These are phyloP conservation scores for Chunga burmeisteri DNA, from an alignment of 2,113 vertebrate genomes.

Conservation along the genomic window DNA sequence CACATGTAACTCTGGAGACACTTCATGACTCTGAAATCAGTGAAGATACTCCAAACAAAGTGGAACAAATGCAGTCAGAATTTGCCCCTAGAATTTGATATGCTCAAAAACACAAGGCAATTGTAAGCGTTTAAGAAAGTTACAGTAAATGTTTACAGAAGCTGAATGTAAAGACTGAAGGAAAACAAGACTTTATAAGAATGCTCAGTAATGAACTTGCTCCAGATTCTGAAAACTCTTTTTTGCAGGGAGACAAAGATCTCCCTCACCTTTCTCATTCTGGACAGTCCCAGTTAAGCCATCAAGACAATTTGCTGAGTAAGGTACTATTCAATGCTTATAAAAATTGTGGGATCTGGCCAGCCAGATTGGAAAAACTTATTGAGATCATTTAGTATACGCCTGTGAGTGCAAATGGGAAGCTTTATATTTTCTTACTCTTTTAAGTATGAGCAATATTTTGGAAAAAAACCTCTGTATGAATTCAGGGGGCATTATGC, in stretches of 20 bases:
- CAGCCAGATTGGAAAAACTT: neutral
- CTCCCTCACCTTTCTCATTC: neutral
- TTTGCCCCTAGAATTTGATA: neutral
- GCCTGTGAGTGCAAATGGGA: neutral
- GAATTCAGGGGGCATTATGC: neutral
- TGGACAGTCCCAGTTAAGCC: neutral
- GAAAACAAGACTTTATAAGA: neutral
- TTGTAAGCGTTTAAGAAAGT: neutral
- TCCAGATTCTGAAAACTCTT: neutral
- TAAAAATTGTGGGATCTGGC: neutral
- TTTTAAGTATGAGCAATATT: neutral
- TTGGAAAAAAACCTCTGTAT: neutral
- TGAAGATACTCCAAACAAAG: neutral
- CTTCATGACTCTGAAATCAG: neutral
- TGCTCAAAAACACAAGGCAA: neutral
- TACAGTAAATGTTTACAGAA: neutral
- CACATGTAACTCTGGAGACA: neutral
- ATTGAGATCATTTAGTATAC: neutral
- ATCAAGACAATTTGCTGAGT: neutral
- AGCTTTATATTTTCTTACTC: neutral
- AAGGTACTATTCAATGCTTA: neutral
- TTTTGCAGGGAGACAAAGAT: neutral
- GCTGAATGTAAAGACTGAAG: neutral
- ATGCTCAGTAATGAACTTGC: neutral
- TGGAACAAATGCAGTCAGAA: neutral